Conservation (phyloP, 2,113 vertebrate genomes). For the Diadophis punctatus region DNA sequence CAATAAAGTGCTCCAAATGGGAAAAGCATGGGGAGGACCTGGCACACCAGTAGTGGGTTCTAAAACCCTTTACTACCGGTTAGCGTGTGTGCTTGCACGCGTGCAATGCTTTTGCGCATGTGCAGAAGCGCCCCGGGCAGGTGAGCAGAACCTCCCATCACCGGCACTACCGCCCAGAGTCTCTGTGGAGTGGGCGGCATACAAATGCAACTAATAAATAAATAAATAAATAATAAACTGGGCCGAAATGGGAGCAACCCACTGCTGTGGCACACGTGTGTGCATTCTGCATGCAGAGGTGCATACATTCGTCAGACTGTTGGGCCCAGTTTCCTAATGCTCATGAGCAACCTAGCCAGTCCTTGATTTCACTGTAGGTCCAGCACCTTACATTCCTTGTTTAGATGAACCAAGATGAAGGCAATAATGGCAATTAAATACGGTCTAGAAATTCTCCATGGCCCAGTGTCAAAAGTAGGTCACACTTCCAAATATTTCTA, state of each 20-base stretch:
- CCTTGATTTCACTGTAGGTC: neutral
- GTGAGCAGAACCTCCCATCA: no score
- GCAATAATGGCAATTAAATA: neutral
- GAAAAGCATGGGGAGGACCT: neutral
- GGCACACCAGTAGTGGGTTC: neutral
- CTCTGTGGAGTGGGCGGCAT: no score
- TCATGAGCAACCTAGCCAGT: neutral
- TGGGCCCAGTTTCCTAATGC: neutral
- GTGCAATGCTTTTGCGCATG: no score
- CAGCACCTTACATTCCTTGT: neutral
- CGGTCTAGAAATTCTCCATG: neutral
- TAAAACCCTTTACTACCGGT: no score
- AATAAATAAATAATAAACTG: no score
- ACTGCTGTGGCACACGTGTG: no score
- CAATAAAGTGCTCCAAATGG: slow-evolving; percentile 22
- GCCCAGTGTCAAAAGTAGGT: neutral
- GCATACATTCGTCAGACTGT: neutral
- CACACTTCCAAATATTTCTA: neutral
- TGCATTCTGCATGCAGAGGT: neutral
- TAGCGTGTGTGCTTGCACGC: no score
- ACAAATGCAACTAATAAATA: no score
- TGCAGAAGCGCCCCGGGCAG: no score
- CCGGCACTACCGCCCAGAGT: no score
- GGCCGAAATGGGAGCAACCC: no score
- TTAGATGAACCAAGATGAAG: neutral